A percentile compares a stretch with the other conserved stretches of the same genome.
Conservation (phyloP, 1,140 invertebrate species). For the Dysdera silvatica region DNA sequence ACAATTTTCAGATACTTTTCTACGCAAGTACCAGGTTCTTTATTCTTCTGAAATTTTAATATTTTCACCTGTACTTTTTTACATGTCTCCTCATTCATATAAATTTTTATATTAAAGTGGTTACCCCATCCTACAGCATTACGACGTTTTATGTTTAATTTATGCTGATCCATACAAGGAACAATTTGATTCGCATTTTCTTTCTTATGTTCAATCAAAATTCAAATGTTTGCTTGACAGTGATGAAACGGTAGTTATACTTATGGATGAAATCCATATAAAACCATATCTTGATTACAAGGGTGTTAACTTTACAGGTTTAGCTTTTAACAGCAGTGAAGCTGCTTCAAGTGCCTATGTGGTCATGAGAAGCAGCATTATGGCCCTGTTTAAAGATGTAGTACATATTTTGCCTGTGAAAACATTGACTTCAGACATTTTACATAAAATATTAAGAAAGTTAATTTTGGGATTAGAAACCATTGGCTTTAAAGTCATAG, state of each 20-base stretch:
- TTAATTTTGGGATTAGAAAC: conserved; percentile 26
- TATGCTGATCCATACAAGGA: too few species aligned
- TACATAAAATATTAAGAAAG: conserved; percentile 14
- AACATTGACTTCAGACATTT: conserved; percentile 8
- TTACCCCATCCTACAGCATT: too few species aligned
- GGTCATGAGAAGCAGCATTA: conserved; percentile 28
- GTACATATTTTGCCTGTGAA: conserved; percentile 23
- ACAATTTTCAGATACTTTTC: too few species aligned
- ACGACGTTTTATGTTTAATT: too few species aligned
- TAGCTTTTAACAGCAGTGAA: conserved; percentile 17
- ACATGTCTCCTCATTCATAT: too few species aligned
- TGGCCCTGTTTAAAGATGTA: conserved; percentile 19
- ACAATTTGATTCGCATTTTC: too few species aligned
- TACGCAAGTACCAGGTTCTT: too few species aligned
- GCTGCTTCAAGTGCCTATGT: conserved; percentile 28
- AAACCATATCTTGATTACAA: conserved; percentile 31
- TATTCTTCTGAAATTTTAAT: too few species aligned
- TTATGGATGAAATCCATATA: conserved; percentile 32
- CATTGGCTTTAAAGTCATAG: background rate
- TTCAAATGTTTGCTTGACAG: too few species aligned
- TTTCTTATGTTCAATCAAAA: too few species aligned
- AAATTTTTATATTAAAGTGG: too few species aligned
- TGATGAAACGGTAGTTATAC: conserved; percentile 2
- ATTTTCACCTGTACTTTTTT: too few species aligned
- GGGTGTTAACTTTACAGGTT: conserved; percentile 30